Percentiles rank a stretch among this genome's conserved stretches.
phyloP scores from a whole-genome alignment of 2,888 invertebrate species.

The Acutogordius australiensis region DNA sequence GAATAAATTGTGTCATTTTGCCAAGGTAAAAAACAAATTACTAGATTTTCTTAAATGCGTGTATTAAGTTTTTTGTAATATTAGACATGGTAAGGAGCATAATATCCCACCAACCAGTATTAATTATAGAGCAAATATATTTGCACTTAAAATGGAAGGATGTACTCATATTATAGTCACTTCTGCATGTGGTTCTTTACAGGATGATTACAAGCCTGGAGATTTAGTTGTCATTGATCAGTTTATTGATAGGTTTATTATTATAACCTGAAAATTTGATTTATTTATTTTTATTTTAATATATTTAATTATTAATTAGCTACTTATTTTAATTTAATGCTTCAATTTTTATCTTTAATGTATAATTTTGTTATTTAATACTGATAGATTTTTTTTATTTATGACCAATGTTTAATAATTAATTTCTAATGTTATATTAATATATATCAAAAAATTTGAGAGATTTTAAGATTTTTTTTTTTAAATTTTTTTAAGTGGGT shows the following conservation, averaged over 20 bases:
- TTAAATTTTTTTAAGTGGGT: no score
- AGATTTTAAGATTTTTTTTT: no score
- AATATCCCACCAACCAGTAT: slow-evolving; percentile 50
- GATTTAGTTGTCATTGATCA: slow-evolving; percentile 54
- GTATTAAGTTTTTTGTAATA: slow-evolving; percentile 13
- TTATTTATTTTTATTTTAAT: neutral
- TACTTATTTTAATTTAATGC: slow-evolving; percentile 10
- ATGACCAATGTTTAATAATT: no score
- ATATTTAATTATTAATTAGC: neutral
- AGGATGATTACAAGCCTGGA: slow-evolving; percentile 54
- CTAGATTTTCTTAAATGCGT: neutral
- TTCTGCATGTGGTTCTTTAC: slow-evolving; percentile 68
- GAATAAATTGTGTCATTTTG: slow-evolving; percentile 33
- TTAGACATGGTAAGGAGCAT: slow-evolving; percentile 36
- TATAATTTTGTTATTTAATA: neutral
- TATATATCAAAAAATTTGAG: no score
- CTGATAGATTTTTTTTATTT: slow-evolving; percentile 13
- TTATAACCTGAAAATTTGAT: neutral
- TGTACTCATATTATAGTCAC: slow-evolving; percentile 73
- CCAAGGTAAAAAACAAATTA: slow-evolving; percentile 23
- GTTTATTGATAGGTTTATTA: slow-evolving; percentile 34
- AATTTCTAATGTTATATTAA: no score
- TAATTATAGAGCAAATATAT: slow-evolving; percentile 82
- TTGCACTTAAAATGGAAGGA: slow-evolving; percentile 51
- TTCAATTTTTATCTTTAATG: neutral